Base-by-base conservation (phyloP, 1,140 invertebrate species). In the Leptinotarsa defecta region DNA sequence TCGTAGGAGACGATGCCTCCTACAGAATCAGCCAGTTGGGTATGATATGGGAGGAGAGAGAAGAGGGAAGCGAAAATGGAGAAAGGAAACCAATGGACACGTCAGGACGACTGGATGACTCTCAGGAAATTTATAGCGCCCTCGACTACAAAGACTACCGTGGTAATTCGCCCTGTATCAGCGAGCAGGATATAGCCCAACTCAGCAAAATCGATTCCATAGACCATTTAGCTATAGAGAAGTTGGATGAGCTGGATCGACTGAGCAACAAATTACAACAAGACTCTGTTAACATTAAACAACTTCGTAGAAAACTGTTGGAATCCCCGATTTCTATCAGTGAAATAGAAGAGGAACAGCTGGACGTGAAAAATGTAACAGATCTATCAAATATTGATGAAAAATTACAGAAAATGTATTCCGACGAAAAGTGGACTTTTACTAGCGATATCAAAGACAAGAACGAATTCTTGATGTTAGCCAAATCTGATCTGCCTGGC, bases 71-170 rank as follows among this genome's bases (percentile, higher is more conserved):
- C 24, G 84, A 85, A n/a, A 80, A 78, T 48, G 78, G 77, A 48
- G 76, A 82, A 1, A 88, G 82, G 81, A 88, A 85, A 79, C 88
- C 76, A 86, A 89, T 83, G 81, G 87, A 79, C 63, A 15, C 61
- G 13, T 64, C 61, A 77, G 87, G 84, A 79, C 76, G 81, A 61
- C 83, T 87, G 83, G 87, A 89, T 68, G 88, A 90, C 75, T 84
- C 86, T 67, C 88, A 90, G 71, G 91, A 93, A 86, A 88, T 94
- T 48, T 94, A 92, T 83, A 94, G 91, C 83, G 89, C 93, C 6
- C 88, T 90, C 70, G 93, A 94, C 85, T 94, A 94, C 80, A 94
- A 93, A 84, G 91, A 92, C 84, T 95, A 94, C 80, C 86, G 92
- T 76, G 92, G 92, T 49, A 90, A 91, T 82, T 91, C 90, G 22